A percentile compares a stretch with the other conserved stretches of the same genome.
phyloP scores from a whole-genome alignment of 2,113 vertebrate species.

The Porphyrio hochstetteri region DNA sequence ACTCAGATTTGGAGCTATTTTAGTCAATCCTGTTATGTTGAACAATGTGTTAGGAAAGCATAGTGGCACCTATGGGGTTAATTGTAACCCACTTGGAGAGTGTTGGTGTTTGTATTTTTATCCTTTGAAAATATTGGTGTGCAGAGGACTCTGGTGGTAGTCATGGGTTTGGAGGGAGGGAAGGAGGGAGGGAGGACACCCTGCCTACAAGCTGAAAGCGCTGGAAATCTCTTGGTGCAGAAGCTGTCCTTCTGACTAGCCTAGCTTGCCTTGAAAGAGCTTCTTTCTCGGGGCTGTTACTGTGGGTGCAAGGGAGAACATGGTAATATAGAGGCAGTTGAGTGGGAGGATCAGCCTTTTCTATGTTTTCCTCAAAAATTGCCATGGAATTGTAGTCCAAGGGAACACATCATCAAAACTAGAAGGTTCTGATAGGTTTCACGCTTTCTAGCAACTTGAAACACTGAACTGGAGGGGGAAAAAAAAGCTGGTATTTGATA shows the following conservation, averaged over 20 bases:
- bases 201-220: no score
- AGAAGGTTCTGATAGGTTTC: neutral
- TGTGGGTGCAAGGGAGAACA: neutral
- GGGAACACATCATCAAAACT: neutral
- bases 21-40: neutral
- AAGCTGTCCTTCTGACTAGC: neutral
- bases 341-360: neutral
- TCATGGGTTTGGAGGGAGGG: rapidly evolving
- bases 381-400: neutral
- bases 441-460: neutral
- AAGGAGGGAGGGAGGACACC: neutral
- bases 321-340: neutral
- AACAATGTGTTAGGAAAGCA: neutral
- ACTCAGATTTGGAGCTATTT: neutral
- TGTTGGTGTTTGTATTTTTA: neutral
- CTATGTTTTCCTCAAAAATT: neutral
- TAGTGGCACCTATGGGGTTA: neutral
- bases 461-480: neutral
- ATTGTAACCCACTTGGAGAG: neutral
- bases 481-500: neutral
- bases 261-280: neutral
- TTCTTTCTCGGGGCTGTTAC: neutral
- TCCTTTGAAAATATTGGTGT: neutral
- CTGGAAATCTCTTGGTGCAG: neutral
- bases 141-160: neutral